Percentiles rank a stretch among this genome's conserved stretches.
Evolutionary conservation across 2,113 vertebrate genomes (phyloP).

Genomic region (Platysteira castanea): DNA sequence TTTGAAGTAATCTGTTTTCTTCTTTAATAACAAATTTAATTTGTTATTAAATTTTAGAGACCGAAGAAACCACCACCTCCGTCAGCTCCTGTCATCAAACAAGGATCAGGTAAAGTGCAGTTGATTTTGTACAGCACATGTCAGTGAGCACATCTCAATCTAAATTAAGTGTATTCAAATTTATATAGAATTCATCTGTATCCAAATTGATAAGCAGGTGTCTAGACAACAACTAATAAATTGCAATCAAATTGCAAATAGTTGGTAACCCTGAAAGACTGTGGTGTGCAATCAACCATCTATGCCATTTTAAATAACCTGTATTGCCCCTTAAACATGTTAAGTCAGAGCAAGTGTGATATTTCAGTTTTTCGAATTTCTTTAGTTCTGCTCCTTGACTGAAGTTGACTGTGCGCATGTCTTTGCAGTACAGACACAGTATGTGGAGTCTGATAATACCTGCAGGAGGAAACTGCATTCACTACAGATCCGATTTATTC

Average conservation of each 20-base stretch:
- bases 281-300: neutral
- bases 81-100: conserved; percentile 84
- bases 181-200: neutral
- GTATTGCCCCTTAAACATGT: neutral
- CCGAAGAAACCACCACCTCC: conserved; percentile 98
- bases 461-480: neutral
- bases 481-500: neutral
- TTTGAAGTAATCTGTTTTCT: conserved; percentile 41
- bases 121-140: neutral
- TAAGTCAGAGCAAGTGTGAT: neutral
- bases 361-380: neutral
- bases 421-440: neutral
- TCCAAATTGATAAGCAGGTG: neutral
- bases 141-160: neutral
- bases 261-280: neutral
- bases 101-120: conserved; percentile 82
- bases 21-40: no score
- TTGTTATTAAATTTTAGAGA: conserved; percentile 81
- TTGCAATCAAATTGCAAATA: neutral
- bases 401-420: neutral
- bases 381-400: neutral
- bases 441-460: neutral
- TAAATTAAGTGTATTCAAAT: neutral
- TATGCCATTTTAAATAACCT: neutral
- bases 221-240: neutral